Evolutionary conservation across 2,113 vertebrate genomes (phyloP), one percentile per base, ranked within the genome.

Genomic region (Ancistrus triradiatus): DNA sequence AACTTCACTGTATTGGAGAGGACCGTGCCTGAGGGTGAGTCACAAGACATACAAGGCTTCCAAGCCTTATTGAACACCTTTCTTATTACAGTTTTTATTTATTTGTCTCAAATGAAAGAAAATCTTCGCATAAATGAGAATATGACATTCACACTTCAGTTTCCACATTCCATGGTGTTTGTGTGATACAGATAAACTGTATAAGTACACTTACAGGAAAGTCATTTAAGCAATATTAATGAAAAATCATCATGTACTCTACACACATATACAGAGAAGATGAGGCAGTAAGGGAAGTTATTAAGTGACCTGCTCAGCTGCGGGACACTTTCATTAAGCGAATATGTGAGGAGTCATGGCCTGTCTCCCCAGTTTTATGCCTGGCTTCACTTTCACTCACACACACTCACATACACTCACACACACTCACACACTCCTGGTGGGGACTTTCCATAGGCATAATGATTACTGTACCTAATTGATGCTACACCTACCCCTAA

Each of bases 1-100:
- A 98, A 97, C 87, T 99, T 95, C 81, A 95, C 89, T 0, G 87
- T 95, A 65, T 77, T 93, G 0, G 91, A 95, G 64, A 90, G 88
- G 77, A 93, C 85, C 1, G 73, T 93, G 57, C 90, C 93, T 0
- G 90, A 96, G 82, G 94, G 96, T 99, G 78, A 92, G 95, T 56
- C 31, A 7, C 1, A 47, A 18, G 21, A 7, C 25, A 31, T 9
- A 17, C 10, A 9, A 19, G 7, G 15, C 28, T 17, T 17, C n/a
- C 17, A 14, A 46, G 43, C 2, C 7, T 1, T 46, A 9, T 9
- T 46, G 1, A n/a, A 31, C 27, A 31, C 27, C 27, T 4, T 31
- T 4, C n/a, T n/a, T n/a, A n/a, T n/a, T n/a, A n/a, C n/a, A n/a
- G n/a, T n/a, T n/a, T n/a, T n/a, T n/a, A n/a, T n/a, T n/a, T n/a